Conservation (phyloP, 2,797 vertebrate genomes). For the Apogon hyalosoma region DNA sequence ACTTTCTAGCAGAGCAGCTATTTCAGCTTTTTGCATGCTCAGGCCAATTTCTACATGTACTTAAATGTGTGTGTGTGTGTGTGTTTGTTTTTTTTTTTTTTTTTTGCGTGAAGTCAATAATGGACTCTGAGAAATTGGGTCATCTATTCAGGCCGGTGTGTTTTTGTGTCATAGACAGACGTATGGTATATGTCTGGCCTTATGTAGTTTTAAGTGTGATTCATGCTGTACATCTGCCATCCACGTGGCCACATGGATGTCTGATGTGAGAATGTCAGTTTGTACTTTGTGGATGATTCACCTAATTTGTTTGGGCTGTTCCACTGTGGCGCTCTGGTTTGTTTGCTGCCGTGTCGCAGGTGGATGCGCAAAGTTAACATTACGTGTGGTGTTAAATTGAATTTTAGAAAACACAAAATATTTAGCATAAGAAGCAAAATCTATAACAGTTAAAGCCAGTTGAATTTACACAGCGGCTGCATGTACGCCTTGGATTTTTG, state of each 20-base stretch:
- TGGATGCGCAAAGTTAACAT: constrained; percentile 1
- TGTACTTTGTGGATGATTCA: constrained; percentile 37
- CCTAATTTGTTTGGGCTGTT: constrained; percentile 3
- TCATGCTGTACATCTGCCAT: constrained; percentile 42
- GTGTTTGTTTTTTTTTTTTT: not conserved
- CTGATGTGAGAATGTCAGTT: constrained; percentile 7
- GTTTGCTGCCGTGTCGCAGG: not conserved
- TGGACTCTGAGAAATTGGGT: constrained; percentile 11
- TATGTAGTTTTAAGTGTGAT: constrained; percentile 41
- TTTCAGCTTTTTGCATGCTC: constrained; percentile 67
- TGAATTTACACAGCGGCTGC: too few relatives aligned
- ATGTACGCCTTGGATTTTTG: too few relatives aligned
- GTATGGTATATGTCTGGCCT: constrained; percentile 4
- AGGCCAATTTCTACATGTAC: constrained; percentile 48
- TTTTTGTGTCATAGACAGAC: not conserved
- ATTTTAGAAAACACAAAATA: too few relatives aligned
- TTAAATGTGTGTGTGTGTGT: constrained; percentile 26
- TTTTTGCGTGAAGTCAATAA: constrained; percentile 9
- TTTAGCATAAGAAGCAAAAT: too few relatives aligned
- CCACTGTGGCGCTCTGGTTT: too few relatives aligned
- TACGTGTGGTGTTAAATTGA: not conserved
- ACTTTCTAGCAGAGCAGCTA: constrained; percentile 76
- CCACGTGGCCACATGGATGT: constrained; percentile 28
- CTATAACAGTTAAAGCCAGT: too few relatives aligned
- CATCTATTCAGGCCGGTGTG: constrained; percentile 32